Evolutionary conservation across 1,140 invertebrate genomes (phyloP).

Genomic region (Ganaspis sp.): DNA sequence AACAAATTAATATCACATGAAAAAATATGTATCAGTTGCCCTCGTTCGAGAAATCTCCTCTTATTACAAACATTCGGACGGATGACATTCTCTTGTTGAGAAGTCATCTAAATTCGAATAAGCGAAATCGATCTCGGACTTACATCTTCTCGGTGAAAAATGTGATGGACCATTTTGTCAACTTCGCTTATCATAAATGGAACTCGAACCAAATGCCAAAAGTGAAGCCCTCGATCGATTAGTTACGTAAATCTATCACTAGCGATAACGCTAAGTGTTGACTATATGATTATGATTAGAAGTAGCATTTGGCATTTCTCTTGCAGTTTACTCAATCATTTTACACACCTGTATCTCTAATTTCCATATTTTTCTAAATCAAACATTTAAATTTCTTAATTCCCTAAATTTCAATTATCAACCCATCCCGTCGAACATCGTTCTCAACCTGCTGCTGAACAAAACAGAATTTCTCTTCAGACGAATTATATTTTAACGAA

Average conservation of each 20-base stretch:
- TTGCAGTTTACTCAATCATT: background rate
- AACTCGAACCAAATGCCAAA: conserved; percentile 5
- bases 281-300: conserved; percentile 59
- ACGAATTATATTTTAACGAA: too few relatives aligned
- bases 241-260: conserved; percentile 46
- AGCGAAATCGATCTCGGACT: background rate
- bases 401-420: background rate
- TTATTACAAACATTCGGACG: conserved; percentile 58
- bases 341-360: background rate
- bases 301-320: conserved; percentile 58
- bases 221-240: background rate
- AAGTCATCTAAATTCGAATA: conserved; percentile 55
- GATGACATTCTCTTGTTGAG: conserved; percentile 50
- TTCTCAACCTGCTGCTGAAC: too few relatives aligned
- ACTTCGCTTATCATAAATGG: conserved; percentile 13
- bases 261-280: conserved; percentile 54
- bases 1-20: conserved; percentile 72
- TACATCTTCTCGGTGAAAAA: background rate
- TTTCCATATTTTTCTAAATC: background rate
- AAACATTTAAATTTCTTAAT: background rate
- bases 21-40: conserved; percentile 69
- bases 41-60: conserved; percentile 51
- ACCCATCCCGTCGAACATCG: too few relatives aligned
- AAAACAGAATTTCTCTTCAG: too few relatives aligned
- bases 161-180: conserved; percentile 4